phyloP scores from a whole-genome alignment of 2,888 invertebrate genomes.

The Eugnorisma glareosa region DNA sequence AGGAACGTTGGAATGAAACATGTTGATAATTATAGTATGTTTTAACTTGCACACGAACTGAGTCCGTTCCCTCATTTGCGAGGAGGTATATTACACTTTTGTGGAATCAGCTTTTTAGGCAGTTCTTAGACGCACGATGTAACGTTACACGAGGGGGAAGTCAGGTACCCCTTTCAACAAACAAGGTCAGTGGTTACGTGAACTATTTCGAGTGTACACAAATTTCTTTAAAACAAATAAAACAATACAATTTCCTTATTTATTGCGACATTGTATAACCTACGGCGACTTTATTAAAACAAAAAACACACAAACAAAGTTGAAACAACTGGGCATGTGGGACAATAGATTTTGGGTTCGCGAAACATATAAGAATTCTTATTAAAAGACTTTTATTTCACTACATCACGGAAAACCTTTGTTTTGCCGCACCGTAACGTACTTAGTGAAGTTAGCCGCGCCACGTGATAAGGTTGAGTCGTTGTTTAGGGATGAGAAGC shows the following conservation, averaged over 20 bases:
- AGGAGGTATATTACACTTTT: constrained; percentile 59
- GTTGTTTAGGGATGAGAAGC: constrained; percentile 55
- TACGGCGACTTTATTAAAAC: neutral
- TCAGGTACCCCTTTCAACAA: neutral
- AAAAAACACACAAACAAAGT: neutral
- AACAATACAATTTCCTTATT: neutral
- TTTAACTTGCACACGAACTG: constrained; percentile 14
- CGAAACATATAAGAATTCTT: neutral
- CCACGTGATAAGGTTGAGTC: constrained; percentile 75
- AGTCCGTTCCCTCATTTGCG: constrained; percentile 34
- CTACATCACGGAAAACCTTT: neutral
- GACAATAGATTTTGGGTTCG: neutral
- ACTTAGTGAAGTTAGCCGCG: constrained; percentile 25
- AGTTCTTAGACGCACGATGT: constrained; percentile 45
- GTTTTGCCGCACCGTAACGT: constrained; percentile 5
- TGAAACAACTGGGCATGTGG: neutral
- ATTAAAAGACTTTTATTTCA: neutral
- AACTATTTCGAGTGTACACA: neutral
- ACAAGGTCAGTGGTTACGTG: neutral
- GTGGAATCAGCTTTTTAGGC: constrained; percentile 71
- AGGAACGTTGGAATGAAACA: constrained; percentile 1
- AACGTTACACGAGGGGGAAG: constrained; percentile 60
- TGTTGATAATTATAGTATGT: constrained; percentile 1
- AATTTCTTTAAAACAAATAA: neutral
- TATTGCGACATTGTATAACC: neutral